Conservation (phyloP, 1,140 invertebrate species). For the Charaxes varanes region DNA sequence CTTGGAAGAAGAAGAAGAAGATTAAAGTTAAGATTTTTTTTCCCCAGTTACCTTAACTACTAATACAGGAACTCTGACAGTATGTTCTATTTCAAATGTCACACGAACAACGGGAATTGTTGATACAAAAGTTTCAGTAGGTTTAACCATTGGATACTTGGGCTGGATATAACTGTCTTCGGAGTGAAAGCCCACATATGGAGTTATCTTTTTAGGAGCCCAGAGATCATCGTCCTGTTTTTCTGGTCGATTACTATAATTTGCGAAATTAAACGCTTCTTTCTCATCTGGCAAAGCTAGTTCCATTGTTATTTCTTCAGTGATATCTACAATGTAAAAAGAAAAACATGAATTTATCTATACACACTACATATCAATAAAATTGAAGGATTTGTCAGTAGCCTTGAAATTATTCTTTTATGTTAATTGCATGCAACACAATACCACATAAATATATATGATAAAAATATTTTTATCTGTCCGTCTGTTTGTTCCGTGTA, state of each 20-base stretch:
- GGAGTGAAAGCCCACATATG: slow-evolving; percentile 35
- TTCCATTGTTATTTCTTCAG: slow-evolving; percentile 75
- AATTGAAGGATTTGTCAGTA: too few species aligned
- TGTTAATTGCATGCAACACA: too few species aligned
- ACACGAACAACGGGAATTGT: slow-evolving; percentile 73
- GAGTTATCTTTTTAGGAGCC: slow-evolving; percentile 79
- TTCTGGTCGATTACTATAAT: slow-evolving; percentile 49
- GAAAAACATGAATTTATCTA: too few species aligned
- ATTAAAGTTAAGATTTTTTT: too few species aligned
- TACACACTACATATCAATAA: too few species aligned
- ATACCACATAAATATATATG: too few species aligned
- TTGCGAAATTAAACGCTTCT: slow-evolving; percentile 54
- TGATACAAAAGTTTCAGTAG: slow-evolving; percentile 72
- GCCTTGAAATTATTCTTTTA: too few species aligned
- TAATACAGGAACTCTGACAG: slow-evolving; percentile 56
- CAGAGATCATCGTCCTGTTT: slow-evolving; percentile 79
- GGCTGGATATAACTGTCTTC: slow-evolving; percentile 56
- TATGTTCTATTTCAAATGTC: slow-evolving; percentile 76
- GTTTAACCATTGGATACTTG: slow-evolving; percentile 45
- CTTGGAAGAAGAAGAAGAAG: too few species aligned
- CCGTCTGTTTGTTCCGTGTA: too few species aligned
- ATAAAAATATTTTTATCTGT: too few species aligned
- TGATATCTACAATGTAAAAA: slow-evolving; percentile 53
- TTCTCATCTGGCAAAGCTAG: slow-evolving; percentile 71
- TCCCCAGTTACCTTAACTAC: slow-evolving; percentile 52